A percentile compares a stretch with the other conserved stretches of the same genome.
Conservation (phyloP, 2,113 vertebrate species). For the Psophia crepitans region DNA sequence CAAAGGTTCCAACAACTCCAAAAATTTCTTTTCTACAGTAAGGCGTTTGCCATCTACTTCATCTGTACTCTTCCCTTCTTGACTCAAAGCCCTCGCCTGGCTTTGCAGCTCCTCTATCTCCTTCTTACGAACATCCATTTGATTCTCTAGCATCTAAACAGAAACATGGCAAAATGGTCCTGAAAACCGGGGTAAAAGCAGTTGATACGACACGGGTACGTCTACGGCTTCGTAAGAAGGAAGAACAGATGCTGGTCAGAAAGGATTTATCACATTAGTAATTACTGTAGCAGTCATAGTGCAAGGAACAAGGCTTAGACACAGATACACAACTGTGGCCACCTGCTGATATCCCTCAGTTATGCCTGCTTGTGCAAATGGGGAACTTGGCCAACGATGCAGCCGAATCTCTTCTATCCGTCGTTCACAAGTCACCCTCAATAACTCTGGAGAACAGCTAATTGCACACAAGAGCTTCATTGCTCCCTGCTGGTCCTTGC, state of each 20-base stretch:
- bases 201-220: rapidly evolving
- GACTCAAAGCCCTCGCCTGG: slow-evolving; percentile 87
- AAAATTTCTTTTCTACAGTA: slow-evolving; percentile 88
- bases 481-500: background rate
- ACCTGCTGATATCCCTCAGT: background rate
- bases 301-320: background rate
- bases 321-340: background rate
- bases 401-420: background rate
- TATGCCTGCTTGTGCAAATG: background rate
- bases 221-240: background rate
- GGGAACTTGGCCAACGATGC: background rate
- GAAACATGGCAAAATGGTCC: background rate
- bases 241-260: background rate
- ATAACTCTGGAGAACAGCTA: background rate
- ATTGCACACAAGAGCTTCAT: background rate
- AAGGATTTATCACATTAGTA: background rate
- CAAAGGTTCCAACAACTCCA: slow-evolving; percentile 88
- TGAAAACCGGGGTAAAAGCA: background rate
- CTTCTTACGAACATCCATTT: slow-evolving; percentile 95
- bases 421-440: background rate
- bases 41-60: slow-evolving; percentile 89
- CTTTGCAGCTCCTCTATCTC: slow-evolving; percentile 94
- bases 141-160: slow-evolving; percentile 92
- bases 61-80: slow-evolving; percentile 90
- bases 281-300: background rate